Percentiles rank a stretch among this genome's conserved stretches.
Conservation (phyloP, 2,888 invertebrate genomes). For the Amblyjoppa fuscipennis region DNA sequence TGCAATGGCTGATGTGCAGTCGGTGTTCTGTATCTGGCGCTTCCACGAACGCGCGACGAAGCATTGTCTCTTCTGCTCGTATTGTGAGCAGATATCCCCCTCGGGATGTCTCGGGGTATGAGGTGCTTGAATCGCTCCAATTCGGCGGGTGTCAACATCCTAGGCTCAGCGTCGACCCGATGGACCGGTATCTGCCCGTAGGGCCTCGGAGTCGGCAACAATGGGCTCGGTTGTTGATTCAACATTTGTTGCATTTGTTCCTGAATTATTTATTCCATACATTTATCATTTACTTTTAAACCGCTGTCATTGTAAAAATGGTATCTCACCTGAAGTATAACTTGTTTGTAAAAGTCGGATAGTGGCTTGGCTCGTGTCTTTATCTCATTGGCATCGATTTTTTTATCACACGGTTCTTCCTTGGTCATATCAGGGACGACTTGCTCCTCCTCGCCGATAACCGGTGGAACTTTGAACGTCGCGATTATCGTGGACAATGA, state of each 20-base stretch:
- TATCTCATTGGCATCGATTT: constrained; percentile 60
- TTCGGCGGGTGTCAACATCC: constrained; percentile 86
- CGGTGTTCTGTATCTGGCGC: constrained; percentile 55
- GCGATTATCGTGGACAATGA: constrained; percentile 87
- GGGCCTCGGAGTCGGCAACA: constrained; percentile 74
- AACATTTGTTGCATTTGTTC: constrained; percentile 79
- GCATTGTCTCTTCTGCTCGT: constrained; percentile 72
- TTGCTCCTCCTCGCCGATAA: constrained; percentile 86
- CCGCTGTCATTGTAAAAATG: background rate
- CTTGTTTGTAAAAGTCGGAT: constrained; percentile 78
- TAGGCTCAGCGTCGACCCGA: constrained; percentile 87
- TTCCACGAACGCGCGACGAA: constrained; percentile 71
- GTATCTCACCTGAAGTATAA: constrained; percentile 76
- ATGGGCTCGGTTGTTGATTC: constrained; percentile 76
- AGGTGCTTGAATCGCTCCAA: constrained; percentile 85
- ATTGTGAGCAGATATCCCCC: constrained; percentile 69
- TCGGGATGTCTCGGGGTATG: constrained; percentile 75
- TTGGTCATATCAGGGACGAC: constrained; percentile 87
- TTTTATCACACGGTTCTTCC: constrained; percentile 68
- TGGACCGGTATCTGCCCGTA: constrained; percentile 87
- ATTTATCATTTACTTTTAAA: no score
- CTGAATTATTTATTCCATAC: constrained; percentile 58
- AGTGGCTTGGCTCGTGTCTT: constrained; percentile 66
- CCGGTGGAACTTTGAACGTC: constrained; percentile 85
- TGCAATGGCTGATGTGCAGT: constrained; percentile 28